A percentile compares a stretch with the other conserved stretches of the same genome.
Conservation (phyloP, 2,113 vertebrate species). For the Tamias sibiricus region DNA sequence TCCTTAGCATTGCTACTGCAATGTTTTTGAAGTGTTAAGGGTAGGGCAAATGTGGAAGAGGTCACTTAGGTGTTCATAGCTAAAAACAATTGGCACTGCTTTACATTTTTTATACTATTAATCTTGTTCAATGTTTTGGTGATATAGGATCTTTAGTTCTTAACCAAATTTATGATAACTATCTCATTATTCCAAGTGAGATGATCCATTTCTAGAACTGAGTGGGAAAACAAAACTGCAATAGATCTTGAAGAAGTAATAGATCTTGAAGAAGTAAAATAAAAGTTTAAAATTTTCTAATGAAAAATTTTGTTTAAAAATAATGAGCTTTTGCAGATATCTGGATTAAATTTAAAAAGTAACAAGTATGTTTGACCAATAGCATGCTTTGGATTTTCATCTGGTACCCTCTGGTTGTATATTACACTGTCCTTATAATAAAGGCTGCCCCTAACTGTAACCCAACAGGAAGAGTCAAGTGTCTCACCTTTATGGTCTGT, state of each 20-base stretch:
- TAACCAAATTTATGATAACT: background rate
- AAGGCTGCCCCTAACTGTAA: too few relatives aligned
- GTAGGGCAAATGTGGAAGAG: background rate
- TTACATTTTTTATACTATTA: background rate
- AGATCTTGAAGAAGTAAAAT: background rate
- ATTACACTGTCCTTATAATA: background rate
- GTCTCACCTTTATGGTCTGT: constrained; percentile 94
- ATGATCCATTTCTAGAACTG: constrained; percentile 3
- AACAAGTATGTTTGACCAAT: background rate
- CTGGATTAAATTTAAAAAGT: background rate
- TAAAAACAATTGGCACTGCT: background rate
- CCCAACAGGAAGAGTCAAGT: too few relatives aligned
- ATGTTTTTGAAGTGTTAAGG: background rate
- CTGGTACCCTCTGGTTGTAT: background rate
- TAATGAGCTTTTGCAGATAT: background rate
- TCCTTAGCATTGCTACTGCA: background rate
- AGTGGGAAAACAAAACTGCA: background rate
- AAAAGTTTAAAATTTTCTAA: background rate
- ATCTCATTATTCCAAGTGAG: background rate
- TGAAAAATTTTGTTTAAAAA: constrained; percentile 58
- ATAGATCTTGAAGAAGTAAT: background rate
- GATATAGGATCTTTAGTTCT: background rate
- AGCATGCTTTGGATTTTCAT: background rate
- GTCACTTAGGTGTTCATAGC: background rate
- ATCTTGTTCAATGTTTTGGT: background rate